Evolutionary conservation across 2,113 vertebrate genomes (phyloP).

Genomic region (Paedocypris sp.): DNA sequence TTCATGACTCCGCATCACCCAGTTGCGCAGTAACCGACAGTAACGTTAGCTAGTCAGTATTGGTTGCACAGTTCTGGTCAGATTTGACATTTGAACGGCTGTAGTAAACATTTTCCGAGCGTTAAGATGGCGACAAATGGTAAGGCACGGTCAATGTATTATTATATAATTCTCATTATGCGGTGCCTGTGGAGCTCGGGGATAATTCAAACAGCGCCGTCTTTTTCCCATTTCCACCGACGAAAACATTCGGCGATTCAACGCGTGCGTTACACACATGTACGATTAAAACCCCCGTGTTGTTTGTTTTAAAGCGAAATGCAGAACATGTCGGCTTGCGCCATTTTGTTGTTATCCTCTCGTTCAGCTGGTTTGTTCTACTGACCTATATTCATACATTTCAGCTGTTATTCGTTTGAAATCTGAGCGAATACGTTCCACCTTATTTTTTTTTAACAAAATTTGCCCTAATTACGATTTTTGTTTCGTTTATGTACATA

Average conservation of each 20-base stretch:
- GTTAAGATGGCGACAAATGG: slow-evolving; percentile 48
- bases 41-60: not conserved
- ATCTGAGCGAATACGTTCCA: too few species aligned
- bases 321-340: slow-evolving; percentile 26
- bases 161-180: not conserved
- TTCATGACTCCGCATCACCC: too few species aligned
- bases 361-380: not conserved
- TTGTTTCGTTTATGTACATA: too few species aligned
- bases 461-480: too few species aligned
- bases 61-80: not conserved
- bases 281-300: not conserved
- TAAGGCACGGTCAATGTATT: slow-evolving; percentile 23
- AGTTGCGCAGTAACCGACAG: too few species aligned
- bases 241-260: not conserved
- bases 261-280: too few species aligned
- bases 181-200: not conserved
- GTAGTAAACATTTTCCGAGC: not conserved
- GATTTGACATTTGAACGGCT: not conserved
- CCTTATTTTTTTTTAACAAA: too few species aligned
- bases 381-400: slow-evolving; percentile 14
- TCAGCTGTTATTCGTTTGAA: too few species aligned
- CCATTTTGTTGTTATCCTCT: slow-evolving; percentile 28
- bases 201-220: too few species aligned
- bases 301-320: not conserved
- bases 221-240: not conserved